These are phyloP conservation scores for Poeciliopsis gracilis DNA, from an alignment of 2,797 vertebrate genomes.

Conservation along the genomic window DNA sequence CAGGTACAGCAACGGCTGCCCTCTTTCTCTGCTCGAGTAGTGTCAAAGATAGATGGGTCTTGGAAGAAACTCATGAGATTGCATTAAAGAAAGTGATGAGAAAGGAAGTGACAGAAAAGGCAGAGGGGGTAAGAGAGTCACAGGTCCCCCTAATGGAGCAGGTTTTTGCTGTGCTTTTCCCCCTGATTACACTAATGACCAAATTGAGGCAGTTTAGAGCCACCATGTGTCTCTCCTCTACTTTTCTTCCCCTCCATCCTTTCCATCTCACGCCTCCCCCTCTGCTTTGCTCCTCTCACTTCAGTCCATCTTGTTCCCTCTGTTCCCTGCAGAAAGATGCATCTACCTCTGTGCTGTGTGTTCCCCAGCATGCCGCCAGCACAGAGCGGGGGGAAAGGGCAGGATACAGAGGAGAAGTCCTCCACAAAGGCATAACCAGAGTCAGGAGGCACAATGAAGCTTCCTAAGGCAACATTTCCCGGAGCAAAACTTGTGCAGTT, in stretches of 20 bases:
- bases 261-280: not conserved
- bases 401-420: not conserved
- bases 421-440: slow-evolving; percentile 10
- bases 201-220: slow-evolving; percentile 62
- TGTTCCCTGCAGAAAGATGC: slow-evolving; percentile 1
- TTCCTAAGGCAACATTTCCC: slow-evolving; percentile 32
- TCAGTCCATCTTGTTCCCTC: slow-evolving; percentile 8
- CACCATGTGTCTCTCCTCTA: slow-evolving; percentile 22
- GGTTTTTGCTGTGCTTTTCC: slow-evolving; percentile 50
- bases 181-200: slow-evolving; percentile 70
- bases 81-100: slow-evolving; percentile 43
- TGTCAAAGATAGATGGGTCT: slow-evolving; percentile 30
- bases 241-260: not conserved
- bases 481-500: slow-evolving; percentile 21
- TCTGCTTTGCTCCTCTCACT: not conserved
- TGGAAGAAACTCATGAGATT: slow-evolving; percentile 27
- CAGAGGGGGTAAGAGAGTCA: slow-evolving; percentile 24
- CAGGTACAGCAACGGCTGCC: not conserved
- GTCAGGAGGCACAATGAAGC: slow-evolving; percentile 17
- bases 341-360: slow-evolving; percentile 25
- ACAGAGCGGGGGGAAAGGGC: not conserved
- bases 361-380: slow-evolving; percentile 28
- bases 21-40: slow-evolving; percentile 2
- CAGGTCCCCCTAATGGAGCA: slow-evolving; percentile 47
- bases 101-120: slow-evolving; percentile 41